Percentiles rank a stretch among this genome's conserved stretches.
Evolutionary conservation across 2,797 vertebrate genomes (phyloP).

Genomic region (Bradypodion pumilum): DNA sequence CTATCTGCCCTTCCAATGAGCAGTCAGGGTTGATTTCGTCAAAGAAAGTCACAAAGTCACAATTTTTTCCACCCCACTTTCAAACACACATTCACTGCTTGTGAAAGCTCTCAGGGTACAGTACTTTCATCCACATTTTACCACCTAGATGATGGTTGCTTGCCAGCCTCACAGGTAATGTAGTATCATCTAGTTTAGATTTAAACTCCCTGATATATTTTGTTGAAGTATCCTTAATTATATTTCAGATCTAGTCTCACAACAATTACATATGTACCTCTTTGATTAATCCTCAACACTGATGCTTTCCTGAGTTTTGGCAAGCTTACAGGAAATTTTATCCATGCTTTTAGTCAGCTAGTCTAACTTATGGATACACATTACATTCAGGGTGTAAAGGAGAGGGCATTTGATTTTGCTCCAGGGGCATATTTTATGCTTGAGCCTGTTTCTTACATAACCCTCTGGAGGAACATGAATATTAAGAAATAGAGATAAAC

Average conservation of each 20-base stretch:
- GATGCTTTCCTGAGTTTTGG: background rate
- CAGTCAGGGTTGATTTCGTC: too few species aligned
- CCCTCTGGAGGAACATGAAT: background rate
- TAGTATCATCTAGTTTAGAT: background rate
- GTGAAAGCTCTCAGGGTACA: too few species aligned
- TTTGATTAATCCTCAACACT: background rate
- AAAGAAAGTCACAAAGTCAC: too few species aligned
- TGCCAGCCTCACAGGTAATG: background rate
- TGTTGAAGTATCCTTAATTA: background rate
- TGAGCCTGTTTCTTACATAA: slow-evolving; percentile 27
- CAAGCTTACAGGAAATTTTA: slow-evolving; percentile 5
- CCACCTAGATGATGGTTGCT: background rate
- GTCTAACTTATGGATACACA: slow-evolving; percentile 5
- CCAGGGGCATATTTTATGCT: slow-evolving; percentile 3
- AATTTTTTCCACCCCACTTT: too few species aligned
- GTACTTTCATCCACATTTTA: too few species aligned
- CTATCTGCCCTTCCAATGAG: too few species aligned
- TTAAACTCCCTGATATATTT: background rate
- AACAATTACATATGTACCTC: background rate
- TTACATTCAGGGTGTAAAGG: background rate
- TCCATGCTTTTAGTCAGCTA: background rate
- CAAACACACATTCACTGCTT: background rate
- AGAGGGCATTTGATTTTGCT: background rate
- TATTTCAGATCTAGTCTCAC: background rate
- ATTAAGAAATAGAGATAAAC: slow-evolving; percentile 25